Conservation (phyloP, 1,140 invertebrate genomes). For the Aphelinus certus region DNA sequence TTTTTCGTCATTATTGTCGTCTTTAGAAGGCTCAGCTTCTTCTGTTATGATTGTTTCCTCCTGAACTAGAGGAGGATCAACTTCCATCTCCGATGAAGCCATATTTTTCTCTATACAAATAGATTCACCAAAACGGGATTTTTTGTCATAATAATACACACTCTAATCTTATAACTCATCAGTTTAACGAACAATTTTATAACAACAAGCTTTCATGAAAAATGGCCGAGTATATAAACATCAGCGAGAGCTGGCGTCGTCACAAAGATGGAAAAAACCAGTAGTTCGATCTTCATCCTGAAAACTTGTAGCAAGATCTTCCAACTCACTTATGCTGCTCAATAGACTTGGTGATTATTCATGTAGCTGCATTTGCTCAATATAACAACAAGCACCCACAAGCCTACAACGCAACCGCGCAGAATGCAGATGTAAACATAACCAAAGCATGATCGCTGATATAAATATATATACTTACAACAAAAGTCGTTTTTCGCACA, state of each 20-base stretch:
- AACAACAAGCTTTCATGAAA: neutral
- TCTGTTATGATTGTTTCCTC: conserved; percentile 18
- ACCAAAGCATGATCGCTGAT: conserved; percentile 12
- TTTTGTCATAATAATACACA: neutral
- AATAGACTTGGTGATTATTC: neutral
- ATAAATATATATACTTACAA: too few species aligned
- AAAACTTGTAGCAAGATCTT: neutral
- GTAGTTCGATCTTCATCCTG: neutral
- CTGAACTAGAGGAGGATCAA: neutral
- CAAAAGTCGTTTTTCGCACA: too few species aligned
- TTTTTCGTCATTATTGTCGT: conserved; percentile 33
- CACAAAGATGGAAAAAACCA: too few species aligned
- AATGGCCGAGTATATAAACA: neutral
- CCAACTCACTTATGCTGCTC: neutral
- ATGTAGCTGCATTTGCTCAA: neutral
- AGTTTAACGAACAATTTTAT: neutral
- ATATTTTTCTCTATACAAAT: conserved; percentile 11
- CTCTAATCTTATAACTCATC: neutral
- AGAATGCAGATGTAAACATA: conserved; percentile 32
- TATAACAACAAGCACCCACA: neutral
- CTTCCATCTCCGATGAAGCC: conserved; percentile 27
- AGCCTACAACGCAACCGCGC: neutral
- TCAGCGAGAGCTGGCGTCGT: neutral
- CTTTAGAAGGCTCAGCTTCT: conserved; percentile 7
- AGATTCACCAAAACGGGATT: neutral